Conservation (phyloP, 2,888 invertebrate genomes). For the Drosophila hamatofila region DNA sequence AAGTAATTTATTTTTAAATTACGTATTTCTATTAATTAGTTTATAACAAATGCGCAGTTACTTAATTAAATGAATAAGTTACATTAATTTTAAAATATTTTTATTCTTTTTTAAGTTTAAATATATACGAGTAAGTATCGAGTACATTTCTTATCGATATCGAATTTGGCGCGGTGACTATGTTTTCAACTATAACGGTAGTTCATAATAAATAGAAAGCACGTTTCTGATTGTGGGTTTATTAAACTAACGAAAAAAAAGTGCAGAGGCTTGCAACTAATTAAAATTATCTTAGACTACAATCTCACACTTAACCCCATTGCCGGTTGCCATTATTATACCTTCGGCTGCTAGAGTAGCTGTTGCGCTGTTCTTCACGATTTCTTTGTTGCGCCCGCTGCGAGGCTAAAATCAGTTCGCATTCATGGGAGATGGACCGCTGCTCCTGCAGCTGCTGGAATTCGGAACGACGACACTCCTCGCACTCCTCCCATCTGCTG, state of each 20-base stretch:
- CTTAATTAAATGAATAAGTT: neutral
- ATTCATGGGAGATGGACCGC: conserved; percentile 44
- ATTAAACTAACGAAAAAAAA: conserved; percentile 9
- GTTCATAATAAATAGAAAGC: no score
- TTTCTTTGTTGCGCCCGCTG: conserved; percentile 30
- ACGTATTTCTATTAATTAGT: neutral
- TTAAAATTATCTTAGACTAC: neutral
- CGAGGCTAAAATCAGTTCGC: conserved; percentile 34
- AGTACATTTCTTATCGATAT: conserved; percentile 24
- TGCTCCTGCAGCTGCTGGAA: conserved; percentile 38
- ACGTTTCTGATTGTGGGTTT: neutral
- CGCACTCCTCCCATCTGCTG: conserved; percentile 68
- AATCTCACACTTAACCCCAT: conserved; percentile 20
- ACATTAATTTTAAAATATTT: neutral
- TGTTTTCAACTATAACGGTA: conserved; percentile 13
- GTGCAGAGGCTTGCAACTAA: neutral
- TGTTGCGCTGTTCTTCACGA: conserved; percentile 25
- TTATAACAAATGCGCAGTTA: no score
- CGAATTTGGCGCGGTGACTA: conserved; percentile 4
- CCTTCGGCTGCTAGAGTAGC: conserved; percentile 17
- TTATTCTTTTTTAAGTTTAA: no score
- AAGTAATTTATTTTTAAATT: no score
- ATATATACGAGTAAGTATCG: conserved; percentile 28
- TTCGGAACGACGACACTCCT: conserved; percentile 62
- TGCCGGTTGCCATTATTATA: conserved; percentile 32